phyloP scores from a whole-genome alignment of 2,888 invertebrate species.

The Acleris laterana region DNA sequence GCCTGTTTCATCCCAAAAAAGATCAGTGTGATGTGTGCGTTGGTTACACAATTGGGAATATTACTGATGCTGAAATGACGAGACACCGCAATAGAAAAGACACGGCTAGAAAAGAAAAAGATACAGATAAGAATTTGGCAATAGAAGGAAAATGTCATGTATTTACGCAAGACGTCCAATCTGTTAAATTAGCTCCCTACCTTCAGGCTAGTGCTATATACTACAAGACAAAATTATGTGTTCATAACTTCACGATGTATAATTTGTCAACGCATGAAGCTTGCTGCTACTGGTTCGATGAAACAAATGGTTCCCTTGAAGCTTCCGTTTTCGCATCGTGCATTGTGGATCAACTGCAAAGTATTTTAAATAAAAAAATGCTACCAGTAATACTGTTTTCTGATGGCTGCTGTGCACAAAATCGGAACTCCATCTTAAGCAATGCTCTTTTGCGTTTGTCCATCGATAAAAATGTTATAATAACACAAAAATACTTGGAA shows the following conservation, averaged over 20 bases:
- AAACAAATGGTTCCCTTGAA: neutral
- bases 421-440: neutral
- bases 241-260: conserved; percentile 7
- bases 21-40: conserved; percentile 27
- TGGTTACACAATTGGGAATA: conserved; percentile 22
- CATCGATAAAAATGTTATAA: neutral
- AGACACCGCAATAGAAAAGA: conserved; percentile 32
- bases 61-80: conserved; percentile 16
- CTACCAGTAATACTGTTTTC: too few relatives aligned
- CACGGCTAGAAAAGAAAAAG: conserved; percentile 35
- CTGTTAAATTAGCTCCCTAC: conserved; percentile 33
- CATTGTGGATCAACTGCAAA: conserved; percentile 1
- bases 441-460: neutral
- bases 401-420: conserved; percentile 5
- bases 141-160: conserved; percentile 22
- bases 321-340: neutral
- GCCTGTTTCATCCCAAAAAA: conserved; percentile 14
- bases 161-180: conserved; percentile 36
- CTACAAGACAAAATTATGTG: conserved; percentile 6
- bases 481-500: neutral
- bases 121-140: conserved; percentile 20
- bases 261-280: conserved; percentile 1
- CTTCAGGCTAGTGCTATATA: conserved; percentile 1
- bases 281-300: conserved; percentile 3
- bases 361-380: neutral